A percentile compares a stretch with the other conserved stretches of the same genome.
Evolutionary conservation across 2,888 invertebrate genomes (phyloP).

Genomic region (Phorcus lineatus): DNA sequence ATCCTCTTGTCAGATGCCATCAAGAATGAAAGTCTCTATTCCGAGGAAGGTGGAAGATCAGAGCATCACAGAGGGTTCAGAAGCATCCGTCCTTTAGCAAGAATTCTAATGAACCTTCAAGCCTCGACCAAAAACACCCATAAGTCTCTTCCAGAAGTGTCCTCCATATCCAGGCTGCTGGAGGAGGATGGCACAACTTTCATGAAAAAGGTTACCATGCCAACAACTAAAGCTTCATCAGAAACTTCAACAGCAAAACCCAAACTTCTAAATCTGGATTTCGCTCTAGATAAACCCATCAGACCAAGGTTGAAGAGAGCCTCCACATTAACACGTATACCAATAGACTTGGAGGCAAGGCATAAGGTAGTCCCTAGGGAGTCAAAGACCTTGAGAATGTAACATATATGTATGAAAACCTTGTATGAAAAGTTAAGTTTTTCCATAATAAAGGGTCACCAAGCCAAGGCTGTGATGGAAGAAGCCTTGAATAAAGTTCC

Average conservation of each 20-base stretch:
- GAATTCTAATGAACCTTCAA: constrained; percentile 48
- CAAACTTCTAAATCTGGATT: not conserved
- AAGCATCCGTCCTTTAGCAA: constrained; percentile 54
- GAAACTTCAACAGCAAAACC: not conserved
- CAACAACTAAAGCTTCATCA: not conserved
- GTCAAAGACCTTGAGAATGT: too few relatives aligned
- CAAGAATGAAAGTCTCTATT: not conserved
- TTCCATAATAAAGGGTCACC: too few relatives aligned
- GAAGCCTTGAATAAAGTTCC: too few relatives aligned
- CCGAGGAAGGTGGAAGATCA: not conserved
- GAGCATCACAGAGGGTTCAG: constrained; percentile 50
- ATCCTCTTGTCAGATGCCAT: not conserved
- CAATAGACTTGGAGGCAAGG: not conserved
- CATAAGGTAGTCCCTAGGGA: not conserved
- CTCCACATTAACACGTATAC: not conserved
- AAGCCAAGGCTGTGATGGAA: too few relatives aligned
- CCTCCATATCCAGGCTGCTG: not conserved
- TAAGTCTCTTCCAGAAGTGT: not conserved
- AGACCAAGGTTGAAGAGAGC: not conserved
- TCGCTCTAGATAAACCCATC: not conserved
- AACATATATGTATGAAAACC: too few relatives aligned
- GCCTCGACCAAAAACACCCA: not conserved
- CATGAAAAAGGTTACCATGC: not conserved
- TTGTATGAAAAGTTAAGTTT: too few relatives aligned
- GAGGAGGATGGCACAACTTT: not conserved